phyloP scores from a whole-genome alignment of 2,797 vertebrate genomes.

The Toxotes lorentzi region DNA sequence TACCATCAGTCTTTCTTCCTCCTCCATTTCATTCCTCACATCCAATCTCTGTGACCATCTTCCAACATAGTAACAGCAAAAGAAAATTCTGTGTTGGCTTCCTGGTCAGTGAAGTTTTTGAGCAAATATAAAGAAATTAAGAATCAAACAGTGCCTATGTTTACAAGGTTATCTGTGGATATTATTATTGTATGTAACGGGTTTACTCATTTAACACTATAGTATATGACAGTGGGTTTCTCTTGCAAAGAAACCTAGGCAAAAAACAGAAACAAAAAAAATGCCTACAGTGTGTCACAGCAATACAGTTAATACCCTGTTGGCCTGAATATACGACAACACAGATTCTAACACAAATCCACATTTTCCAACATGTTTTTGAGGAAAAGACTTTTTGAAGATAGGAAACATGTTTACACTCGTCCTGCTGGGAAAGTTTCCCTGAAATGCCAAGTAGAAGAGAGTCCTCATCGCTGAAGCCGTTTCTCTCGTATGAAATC shows the following conservation, averaged over 20 bases:
- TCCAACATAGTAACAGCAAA: neutral
- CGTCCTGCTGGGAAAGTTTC: neutral
- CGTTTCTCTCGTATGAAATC: neutral
- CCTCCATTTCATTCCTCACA: conserved; percentile 8
- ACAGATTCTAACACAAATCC: neutral
- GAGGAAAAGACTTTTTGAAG: neutral
- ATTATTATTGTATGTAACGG: neutral
- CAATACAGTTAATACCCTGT: neutral
- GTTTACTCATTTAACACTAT: neutral
- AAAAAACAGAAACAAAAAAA: neutral
- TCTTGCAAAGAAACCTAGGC: neutral
- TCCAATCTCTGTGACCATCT: conserved; percentile 2
- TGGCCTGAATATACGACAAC: neutral
- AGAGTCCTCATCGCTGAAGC: neutral
- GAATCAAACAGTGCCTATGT: no score
- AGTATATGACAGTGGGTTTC: neutral
- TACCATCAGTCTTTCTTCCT: conserved; percentile 8
- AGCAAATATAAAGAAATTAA: neutral
- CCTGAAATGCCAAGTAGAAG: neutral
- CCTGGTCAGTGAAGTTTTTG: neutral
- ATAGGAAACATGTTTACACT: neutral
- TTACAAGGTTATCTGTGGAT: neutral
- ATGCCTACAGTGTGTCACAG: neutral
- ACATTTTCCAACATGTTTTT: neutral
- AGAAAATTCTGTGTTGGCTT: neutral